Base-by-base conservation (phyloP, 2,113 vertebrate genomes). In the Nothocercus nigrocapillus region DNA sequence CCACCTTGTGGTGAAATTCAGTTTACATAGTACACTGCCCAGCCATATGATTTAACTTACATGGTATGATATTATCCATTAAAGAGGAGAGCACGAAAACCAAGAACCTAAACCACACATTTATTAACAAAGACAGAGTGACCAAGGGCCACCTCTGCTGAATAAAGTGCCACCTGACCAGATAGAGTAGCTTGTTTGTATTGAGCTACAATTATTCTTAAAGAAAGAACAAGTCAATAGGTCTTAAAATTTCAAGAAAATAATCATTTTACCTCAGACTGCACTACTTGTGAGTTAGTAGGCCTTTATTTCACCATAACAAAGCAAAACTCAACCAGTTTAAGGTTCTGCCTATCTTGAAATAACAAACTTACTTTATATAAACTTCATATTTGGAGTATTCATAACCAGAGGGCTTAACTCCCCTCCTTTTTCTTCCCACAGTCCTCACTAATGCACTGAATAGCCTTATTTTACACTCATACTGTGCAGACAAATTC, bases 1-100 rank as follows among this genome's bases (percentile, higher is more conserved):
- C 94, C 95, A 59, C 76, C 90, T 95, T 93, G 92, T 95, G 95
- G 94, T 83, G 85, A 91, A 93, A 93, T 19, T 2, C 59, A 58
- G 72, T 77, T 91, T 21, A 85, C 49, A 62, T 62, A 34, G 22
- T 24, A 20, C 47, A 22, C 32, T 85, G 64, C 12, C 49, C 49
- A 88, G n/a, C 7, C 42, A 47, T 27, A 11, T 64, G 32, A 79
- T 47, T 47, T 7, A 85, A 16, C 44, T 51, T 34, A 28, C 3
- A 5, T 4, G 44, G 28, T 30, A 25, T 21, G 40, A 36, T 27
- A 42, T 38, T 62, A 27, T 19, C 8, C 7, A 5, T 9, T 24
- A 80, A 69, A 82, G 2, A 78, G 2, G 13, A 53, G 27, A 22
- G 6, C 68, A 21, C 3, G 11, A 68, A 80, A 11, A 80, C 32